Conservation (phyloP, 2,888 invertebrate genomes). For the Trissonchulus sp. region DNA sequence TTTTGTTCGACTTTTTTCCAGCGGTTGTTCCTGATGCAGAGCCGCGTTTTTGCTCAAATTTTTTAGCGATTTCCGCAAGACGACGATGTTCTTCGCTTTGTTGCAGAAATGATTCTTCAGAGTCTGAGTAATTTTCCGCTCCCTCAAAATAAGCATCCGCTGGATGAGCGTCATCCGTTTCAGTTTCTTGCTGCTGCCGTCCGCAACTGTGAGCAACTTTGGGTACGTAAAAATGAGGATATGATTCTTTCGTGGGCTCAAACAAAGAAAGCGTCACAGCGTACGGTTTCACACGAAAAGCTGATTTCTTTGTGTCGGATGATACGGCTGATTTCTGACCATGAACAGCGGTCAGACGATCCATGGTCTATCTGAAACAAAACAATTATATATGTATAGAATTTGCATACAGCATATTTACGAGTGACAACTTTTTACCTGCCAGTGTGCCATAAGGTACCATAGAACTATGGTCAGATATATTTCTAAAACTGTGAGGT, state of each 20-base stretch:
- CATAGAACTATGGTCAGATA: too few relatives aligned
- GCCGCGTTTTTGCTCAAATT: constrained; percentile 65
- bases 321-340: too few relatives aligned
- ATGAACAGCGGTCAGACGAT: too few relatives aligned
- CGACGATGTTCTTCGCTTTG: constrained; percentile 65
- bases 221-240: constrained; percentile 15
- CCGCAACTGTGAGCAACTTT: background rate
- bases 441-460: too few relatives aligned
- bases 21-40: too few relatives aligned
- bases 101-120: background rate
- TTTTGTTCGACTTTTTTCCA: background rate
- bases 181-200: background rate
- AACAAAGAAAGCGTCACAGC: background rate
- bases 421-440: too few relatives aligned
- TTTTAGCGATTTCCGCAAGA: constrained; percentile 70
- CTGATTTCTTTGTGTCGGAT: too few relatives aligned
- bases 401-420: too few relatives aligned
- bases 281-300: background rate
- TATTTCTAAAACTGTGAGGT: too few relatives aligned
- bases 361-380: too few relatives aligned
- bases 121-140: background rate
- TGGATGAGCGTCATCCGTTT: background rate
- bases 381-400: too few relatives aligned
- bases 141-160: background rate
- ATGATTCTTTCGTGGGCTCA: constrained; percentile 19